Conservation (phyloP, 1,140 invertebrate species). For the Lethrus apterus region DNA sequence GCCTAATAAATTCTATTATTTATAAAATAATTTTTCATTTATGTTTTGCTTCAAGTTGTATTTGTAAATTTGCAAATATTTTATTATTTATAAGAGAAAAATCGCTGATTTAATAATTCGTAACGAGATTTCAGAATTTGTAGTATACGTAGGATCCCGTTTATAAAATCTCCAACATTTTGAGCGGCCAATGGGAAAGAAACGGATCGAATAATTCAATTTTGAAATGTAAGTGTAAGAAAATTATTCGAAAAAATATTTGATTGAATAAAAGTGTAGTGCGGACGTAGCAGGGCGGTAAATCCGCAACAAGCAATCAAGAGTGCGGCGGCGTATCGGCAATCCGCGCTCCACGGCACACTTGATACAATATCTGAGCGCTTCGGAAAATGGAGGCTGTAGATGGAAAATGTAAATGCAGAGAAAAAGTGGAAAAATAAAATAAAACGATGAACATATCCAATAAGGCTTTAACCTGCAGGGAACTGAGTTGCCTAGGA, state of each 20-base stretch:
- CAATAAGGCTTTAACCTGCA: constrained; percentile 40
- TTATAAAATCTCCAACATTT: too few species aligned
- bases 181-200: background rate
- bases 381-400: constrained; percentile 32
- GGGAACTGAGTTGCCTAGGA: constrained; percentile 34
- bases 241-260: constrained; percentile 13
- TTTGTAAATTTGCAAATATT: too few species aligned
- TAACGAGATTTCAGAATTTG: too few species aligned
- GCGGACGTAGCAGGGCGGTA: constrained; percentile 7
- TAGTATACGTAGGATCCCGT: too few species aligned
- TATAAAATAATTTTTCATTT: too few species aligned
- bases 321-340: background rate
- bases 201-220: background rate
- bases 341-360: constrained; percentile 8
- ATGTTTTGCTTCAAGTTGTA: too few species aligned
- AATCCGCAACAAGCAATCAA: constrained; percentile 20
- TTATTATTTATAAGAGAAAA: too few species aligned
- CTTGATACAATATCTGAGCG: constrained; percentile 19
- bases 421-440: constrained; percentile 34
- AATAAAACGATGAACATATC: constrained; percentile 40
- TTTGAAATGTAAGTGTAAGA: background rate
- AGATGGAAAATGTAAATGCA: constrained; percentile 36
- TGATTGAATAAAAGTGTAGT: constrained; percentile 17
- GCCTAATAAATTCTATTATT: too few species aligned
- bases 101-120: too few species aligned